phyloP scores from a whole-genome alignment of 2,888 invertebrate species.

The Morpho achilles region DNA sequence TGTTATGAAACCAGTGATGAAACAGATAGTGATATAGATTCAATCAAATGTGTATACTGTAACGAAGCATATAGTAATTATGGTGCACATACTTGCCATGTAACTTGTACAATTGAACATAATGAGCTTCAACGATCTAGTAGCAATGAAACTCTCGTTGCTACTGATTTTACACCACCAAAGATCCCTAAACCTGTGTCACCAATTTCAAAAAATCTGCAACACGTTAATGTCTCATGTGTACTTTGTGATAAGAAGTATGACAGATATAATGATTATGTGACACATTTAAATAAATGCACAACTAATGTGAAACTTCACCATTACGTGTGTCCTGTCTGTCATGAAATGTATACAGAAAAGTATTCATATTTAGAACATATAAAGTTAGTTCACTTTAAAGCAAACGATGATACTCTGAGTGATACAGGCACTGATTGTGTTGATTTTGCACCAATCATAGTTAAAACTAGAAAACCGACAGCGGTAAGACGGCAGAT shows the following conservation, averaged over 20 bases:
- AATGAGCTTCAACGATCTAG: slow-evolving; percentile 57
- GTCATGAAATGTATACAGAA: slow-evolving; percentile 66
- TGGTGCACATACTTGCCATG: slow-evolving; percentile 61
- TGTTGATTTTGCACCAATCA: slow-evolving; percentile 62
- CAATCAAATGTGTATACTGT: slow-evolving; percentile 68
- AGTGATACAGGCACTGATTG: slow-evolving; percentile 53
- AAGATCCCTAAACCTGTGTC: slow-evolving; percentile 28
- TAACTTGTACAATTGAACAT: slow-evolving; percentile 66
- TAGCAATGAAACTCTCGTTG: slow-evolving; percentile 69
- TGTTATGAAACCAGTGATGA: slow-evolving; percentile 63
- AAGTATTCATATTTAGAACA: slow-evolving; percentile 61
- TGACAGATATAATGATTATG: slow-evolving; percentile 61
- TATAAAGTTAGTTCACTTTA: slow-evolving; percentile 54
- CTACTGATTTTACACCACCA: slow-evolving; percentile 46
- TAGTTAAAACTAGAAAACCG: slow-evolving; percentile 59
- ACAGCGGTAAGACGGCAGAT: slow-evolving; percentile 67
- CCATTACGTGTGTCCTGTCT: slow-evolving; percentile 67
- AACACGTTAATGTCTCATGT: slow-evolving; percentile 54
- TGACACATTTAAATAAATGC: slow-evolving; percentile 63
- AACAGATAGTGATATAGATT: slow-evolving; percentile 71
- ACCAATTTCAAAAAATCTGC: slow-evolving; percentile 32
- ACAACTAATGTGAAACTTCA: slow-evolving; percentile 70
- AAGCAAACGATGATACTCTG: slow-evolving; percentile 34
- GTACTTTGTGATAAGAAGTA: slow-evolving; percentile 66
- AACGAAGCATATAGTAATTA: slow-evolving; percentile 58